Conservation (phyloP, 2,888 invertebrate genomes). For the Brassicogethes aeneus region DNA sequence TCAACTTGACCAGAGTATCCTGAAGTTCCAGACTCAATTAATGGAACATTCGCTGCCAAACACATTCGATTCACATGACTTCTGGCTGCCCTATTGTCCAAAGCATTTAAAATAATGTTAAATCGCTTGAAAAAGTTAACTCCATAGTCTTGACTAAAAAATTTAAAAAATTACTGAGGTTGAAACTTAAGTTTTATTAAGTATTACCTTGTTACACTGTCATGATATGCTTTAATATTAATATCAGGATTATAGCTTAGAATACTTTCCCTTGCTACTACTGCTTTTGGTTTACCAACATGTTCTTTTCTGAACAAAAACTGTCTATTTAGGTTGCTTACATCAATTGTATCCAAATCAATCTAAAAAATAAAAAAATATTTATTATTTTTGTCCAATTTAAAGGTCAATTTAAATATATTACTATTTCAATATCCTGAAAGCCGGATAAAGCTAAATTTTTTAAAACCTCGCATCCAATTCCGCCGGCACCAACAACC, state of each 20-base stretch:
- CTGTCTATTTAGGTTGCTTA: slow-evolving; percentile 97
- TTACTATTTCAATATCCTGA: slow-evolving; percentile 85
- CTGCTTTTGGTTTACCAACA: slow-evolving; percentile 94
- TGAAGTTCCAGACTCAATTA: slow-evolving; percentile 95
- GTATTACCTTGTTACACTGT: slow-evolving; percentile 81
- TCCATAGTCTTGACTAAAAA: slow-evolving; percentile 73
- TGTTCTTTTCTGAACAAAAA: slow-evolving; percentile 98
- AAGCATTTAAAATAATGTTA: slow-evolving; percentile 86
- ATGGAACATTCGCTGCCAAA: slow-evolving; percentile 84
- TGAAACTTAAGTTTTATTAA: neutral
- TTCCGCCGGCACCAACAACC: slow-evolving; percentile 96
- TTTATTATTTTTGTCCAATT: neutral
- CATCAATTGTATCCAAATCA: slow-evolving; percentile 98
- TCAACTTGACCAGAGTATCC: slow-evolving; percentile 97
- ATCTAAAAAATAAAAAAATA: slow-evolving; percentile 58
- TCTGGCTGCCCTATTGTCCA: slow-evolving; percentile 93
- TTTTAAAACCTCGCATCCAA: slow-evolving; percentile 97
- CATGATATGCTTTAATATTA: slow-evolving; percentile 83
- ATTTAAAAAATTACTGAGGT: neutral
- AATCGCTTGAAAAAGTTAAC: slow-evolving; percentile 88
- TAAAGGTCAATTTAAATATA: too few relatives aligned
- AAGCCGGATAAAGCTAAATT: slow-evolving; percentile 94
- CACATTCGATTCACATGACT: slow-evolving; percentile 99
- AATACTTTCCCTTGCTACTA: slow-evolving; percentile 85
- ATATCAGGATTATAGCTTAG: slow-evolving; percentile 80